These are phyloP conservation scores for Acronicta psi DNA, from an alignment of 2,888 invertebrate genomes.

Conservation along the genomic window DNA sequence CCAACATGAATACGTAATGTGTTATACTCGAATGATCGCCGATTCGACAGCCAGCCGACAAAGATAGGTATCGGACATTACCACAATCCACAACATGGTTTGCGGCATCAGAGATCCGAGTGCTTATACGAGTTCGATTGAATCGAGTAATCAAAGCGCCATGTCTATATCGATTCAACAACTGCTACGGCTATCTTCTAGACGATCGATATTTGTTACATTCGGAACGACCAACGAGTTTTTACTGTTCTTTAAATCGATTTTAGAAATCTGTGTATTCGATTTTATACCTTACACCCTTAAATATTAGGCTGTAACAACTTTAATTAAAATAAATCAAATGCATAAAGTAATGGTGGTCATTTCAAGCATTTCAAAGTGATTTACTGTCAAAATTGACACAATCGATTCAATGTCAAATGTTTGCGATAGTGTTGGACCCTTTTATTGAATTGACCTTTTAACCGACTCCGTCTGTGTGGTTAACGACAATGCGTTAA, in stretches of 20 bases:
- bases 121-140: conserved; percentile 79
- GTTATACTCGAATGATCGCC: conserved; percentile 77
- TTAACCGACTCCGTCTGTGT: conserved; percentile 62
- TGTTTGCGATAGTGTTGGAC: conserved; percentile 78
- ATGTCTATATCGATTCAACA: conserved; percentile 86
- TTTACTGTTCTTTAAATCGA: conserved; percentile 62
- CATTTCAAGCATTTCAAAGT: conserved; percentile 75
- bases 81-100: conserved; percentile 76
- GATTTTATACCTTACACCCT: conserved; percentile 57
- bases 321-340: background rate
- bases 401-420: conserved; percentile 81
- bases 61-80: conserved; percentile 85
- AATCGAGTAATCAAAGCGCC: conserved; percentile 87
- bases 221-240: conserved; percentile 73
- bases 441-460: conserved; percentile 77
- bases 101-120: conserved; percentile 67
- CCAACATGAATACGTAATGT: conserved; percentile 82
- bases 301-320: conserved; percentile 32
- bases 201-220: conserved; percentile 86
- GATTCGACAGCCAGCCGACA: conserved; percentile 78
- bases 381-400: conserved; percentile 84
- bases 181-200: conserved; percentile 80
- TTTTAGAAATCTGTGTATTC: conserved; percentile 37
- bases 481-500: conserved; percentile 68
- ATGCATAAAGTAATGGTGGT: conserved; percentile 26